These are phyloP conservation scores for Tetraneura akinire DNA, from an alignment of 1,140 invertebrate species.

Conservation along the genomic window DNA sequence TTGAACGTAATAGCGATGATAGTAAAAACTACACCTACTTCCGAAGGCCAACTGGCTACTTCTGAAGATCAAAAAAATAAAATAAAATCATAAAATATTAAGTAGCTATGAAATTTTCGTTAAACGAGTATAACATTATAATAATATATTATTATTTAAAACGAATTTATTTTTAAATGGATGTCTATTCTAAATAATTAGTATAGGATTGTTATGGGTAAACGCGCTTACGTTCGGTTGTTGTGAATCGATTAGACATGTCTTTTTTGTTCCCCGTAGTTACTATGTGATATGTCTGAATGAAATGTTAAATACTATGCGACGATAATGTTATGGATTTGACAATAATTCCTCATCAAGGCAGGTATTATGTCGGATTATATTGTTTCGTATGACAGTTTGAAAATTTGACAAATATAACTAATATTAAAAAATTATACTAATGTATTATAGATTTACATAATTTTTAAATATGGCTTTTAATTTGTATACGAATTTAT, in stretches of 20 bases:
- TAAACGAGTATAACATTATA: too few species aligned
- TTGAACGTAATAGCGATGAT: too few species aligned
- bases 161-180: too few species aligned
- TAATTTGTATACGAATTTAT: too few species aligned
- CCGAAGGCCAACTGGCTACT: too few species aligned
- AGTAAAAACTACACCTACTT: too few species aligned
- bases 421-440: background rate
- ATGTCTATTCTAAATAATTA: too few species aligned
- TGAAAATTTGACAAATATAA: background rate
- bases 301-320: slow-evolving; percentile 8
- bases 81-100: too few species aligned
- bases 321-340: background rate
- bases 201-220: slow-evolving; percentile 1
- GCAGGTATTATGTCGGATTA: slow-evolving; percentile 6
- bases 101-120: too few species aligned
- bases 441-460: background rate
- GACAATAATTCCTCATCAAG: background rate
- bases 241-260: slow-evolving; percentile 33
- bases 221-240: background rate
- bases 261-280: background rate
- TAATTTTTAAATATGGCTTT: too few species aligned
- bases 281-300: background rate
- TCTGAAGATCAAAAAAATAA: too few species aligned
- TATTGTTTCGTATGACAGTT: background rate
- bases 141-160: too few species aligned